Evolutionary conservation across 2,797 vertebrate genomes (phyloP).

Genomic region (Ataeniobius toweri): DNA sequence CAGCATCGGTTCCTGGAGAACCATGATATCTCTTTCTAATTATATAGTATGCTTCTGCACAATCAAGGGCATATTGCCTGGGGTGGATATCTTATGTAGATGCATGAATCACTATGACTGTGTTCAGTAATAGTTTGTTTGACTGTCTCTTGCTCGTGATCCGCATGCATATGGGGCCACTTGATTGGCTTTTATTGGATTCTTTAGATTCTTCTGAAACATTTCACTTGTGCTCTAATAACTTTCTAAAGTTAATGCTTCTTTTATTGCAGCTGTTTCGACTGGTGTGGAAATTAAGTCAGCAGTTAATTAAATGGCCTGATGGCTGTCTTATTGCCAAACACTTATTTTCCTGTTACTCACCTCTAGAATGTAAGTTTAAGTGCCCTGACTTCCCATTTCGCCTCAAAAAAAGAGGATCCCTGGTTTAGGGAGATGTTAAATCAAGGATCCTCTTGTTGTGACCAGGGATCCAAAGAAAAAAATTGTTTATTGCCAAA

Average conservation of each 20-base stretch:
- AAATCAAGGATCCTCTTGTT: no score
- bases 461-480: no score
- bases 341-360: constrained; percentile 42
- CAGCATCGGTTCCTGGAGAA: constrained; percentile 25
- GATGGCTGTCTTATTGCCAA: constrained; percentile 35
- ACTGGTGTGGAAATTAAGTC: constrained; percentile 44
- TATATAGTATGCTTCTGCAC: constrained; percentile 32
- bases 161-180: constrained; percentile 15
- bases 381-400: not conserved
- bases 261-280: constrained; percentile 47
- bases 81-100: constrained; percentile 12
- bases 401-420: not conserved
- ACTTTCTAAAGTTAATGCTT: constrained; percentile 38
- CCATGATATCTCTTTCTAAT: constrained; percentile 28
- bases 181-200: constrained; percentile 17
- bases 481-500: no score
- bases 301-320: constrained; percentile 36
- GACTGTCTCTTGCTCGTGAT: constrained; percentile 19
- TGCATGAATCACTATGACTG: constrained; percentile 22
- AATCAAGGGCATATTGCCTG: constrained; percentile 16
- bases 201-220: constrained; percentile 14
- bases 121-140: constrained; percentile 15
- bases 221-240: constrained; percentile 16
- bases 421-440: not conserved
- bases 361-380: constrained; percentile 2